Percentiles rank a stretch among this genome's conserved stretches.
Evolutionary conservation across 2,113 vertebrate genomes (phyloP).

Genomic region (Amia ocellicauda): DNA sequence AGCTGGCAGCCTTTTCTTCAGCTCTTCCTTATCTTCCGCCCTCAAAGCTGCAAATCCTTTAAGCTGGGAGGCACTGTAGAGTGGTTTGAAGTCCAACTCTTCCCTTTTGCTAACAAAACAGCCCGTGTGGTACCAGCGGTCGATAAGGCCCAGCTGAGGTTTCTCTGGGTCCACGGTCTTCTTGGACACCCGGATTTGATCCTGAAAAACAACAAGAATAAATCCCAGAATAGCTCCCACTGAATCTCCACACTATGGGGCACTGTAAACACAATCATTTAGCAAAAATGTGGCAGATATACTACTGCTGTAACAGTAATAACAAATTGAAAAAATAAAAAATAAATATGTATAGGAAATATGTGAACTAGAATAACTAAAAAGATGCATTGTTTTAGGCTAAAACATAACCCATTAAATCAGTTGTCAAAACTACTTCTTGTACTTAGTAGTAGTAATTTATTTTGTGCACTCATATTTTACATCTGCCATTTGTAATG

Average conservation of each 20-base stretch:
- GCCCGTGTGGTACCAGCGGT: slow-evolving; percentile 92
- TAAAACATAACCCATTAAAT: too few species aligned
- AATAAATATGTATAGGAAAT: too few species aligned
- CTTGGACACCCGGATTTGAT: slow-evolving; percentile 91
- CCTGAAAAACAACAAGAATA: slow-evolving; percentile 56
- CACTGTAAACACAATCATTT: not conserved
- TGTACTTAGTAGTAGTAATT: too few species aligned
- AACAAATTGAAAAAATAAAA: too few species aligned
- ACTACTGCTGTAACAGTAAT: too few species aligned
- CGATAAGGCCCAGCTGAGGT: slow-evolving; percentile 92
- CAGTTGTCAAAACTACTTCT: too few species aligned
- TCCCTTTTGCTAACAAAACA: slow-evolving; percentile 84
- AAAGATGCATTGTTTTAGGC: too few species aligned
- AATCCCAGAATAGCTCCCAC: not conserved
- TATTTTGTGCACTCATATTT: too few species aligned
- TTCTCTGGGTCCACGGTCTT: slow-evolving; percentile 90
- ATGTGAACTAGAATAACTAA: not conserved
- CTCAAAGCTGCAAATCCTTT: slow-evolving; percentile 78
- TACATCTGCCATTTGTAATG: too few species aligned
- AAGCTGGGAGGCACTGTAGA: slow-evolving; percentile 78
- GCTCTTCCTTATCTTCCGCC: slow-evolving; percentile 80
- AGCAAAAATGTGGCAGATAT: too few species aligned
- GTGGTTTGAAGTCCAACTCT: slow-evolving; percentile 80
- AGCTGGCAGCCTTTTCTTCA: slow-evolving; percentile 82
- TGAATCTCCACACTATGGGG: not conserved